Evolutionary conservation across 1,140 invertebrate genomes (phyloP), one percentile per base, ranked within the genome.

Genomic region (Drosophila auraria): DNA sequence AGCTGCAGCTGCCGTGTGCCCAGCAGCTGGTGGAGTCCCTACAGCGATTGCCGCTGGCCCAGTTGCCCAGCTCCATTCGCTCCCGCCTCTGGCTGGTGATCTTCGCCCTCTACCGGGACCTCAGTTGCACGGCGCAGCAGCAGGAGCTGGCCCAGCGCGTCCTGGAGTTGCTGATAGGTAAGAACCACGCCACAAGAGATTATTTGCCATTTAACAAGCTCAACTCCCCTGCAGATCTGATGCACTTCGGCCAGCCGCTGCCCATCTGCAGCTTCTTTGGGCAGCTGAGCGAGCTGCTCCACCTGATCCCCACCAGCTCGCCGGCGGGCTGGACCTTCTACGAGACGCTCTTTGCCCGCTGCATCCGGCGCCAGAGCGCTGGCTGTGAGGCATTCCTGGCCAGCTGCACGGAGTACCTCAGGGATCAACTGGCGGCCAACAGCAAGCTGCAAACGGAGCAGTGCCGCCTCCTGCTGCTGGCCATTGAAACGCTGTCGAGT

Each of bases 211-310:
- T 17, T 15, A 15, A 42, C 40, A n/a, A n/a, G 1, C 33, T 38
- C 0, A 4, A 3, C 12, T 3, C 38, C 4, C 44, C 47, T 3
- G 0, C 25, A 89, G 84, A 89, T 75, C 5, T 90, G 9, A 57
- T 89, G 78, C 84, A 90, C 27, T 89, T 89, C 56, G 84, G 84
- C 0, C 81, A 79, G 11, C 74, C 86, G 0, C 14, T 89, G 61
- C 44, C 84, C 45, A 45, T 89, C 25, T 89, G 73, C 65, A 71
- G 27, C 1, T 65, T 75, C 47, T 63, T 89, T 7, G 63, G 60
- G 2, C 23, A 70, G 44, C 17, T 89, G 1, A 15, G 50, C 23
- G 53, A 79, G 3, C 50, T 89, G 36, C 56, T 90, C 12, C n/a
- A 40, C 5, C 23, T 69, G 38, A 65, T 89, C 6, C 66, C 81